Conservation (phyloP, 2,797 vertebrate species). For the Echeneis naucrates region DNA sequence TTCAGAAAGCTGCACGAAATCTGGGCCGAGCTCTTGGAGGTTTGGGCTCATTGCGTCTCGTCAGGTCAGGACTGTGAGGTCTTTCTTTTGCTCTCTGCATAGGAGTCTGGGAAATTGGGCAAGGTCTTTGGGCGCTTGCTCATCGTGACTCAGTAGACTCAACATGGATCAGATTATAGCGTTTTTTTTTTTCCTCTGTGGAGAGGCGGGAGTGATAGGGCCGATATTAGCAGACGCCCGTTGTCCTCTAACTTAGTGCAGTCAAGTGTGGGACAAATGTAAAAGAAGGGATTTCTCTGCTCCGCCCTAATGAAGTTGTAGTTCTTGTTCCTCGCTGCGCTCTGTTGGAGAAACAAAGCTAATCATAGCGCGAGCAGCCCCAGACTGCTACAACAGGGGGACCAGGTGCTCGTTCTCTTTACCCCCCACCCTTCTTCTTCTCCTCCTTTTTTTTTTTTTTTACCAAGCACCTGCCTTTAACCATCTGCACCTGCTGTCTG, state of each 20-base stretch:
- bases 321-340: conserved; percentile 77
- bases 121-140: conserved; percentile 14
- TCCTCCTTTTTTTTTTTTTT: conserved; percentile 21
- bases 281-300: conserved; percentile 47
- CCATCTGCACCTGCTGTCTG: conserved; percentile 83
- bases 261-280: conserved; percentile 73
- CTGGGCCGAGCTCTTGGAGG: conserved; percentile 51
- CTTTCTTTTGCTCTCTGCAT: conserved; percentile 16
- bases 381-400: conserved; percentile 75
- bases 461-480: conserved; percentile 77
- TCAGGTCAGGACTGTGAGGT: conserved; percentile 53
- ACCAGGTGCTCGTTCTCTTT: conserved; percentile 79
- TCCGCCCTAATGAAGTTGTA: conserved; percentile 80
- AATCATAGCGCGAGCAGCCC: conserved; percentile 76
- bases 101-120: conserved; percentile 40
- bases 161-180: conserved; percentile 51
- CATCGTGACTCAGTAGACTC: conserved; percentile 2
- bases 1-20: conserved; percentile 36
- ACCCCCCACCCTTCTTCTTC: conserved; percentile 18
- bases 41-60: conserved; percentile 53
- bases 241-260: conserved; percentile 53
- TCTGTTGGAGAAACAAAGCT: conserved; percentile 82
- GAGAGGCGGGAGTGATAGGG: conserved; percentile 15
- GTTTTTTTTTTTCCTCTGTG: conserved; percentile 36
- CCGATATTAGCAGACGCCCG: conserved; percentile 20